Evolutionary conservation across 2,797 vertebrate genomes (phyloP).

Genomic region (Microctenopoma steveboyesi): DNA sequence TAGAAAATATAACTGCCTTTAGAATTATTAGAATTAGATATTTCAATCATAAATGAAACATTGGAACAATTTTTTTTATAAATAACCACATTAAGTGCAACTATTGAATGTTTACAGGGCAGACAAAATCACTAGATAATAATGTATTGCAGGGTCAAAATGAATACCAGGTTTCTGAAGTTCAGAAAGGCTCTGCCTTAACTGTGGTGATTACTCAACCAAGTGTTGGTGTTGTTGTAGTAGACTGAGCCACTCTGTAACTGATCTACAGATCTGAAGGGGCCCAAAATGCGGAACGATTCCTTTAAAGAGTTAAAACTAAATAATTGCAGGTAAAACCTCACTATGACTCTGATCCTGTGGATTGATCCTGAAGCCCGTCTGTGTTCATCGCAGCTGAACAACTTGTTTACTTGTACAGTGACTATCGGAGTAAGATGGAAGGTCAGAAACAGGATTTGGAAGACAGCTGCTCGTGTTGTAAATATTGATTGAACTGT

Average conservation of each 20-base stretch:
- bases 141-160: background rate
- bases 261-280: background rate
- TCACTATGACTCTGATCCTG: background rate
- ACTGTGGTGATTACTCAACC: background rate
- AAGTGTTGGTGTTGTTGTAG: too few species aligned
- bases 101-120: background rate
- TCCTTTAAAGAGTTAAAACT: constrained; percentile 2
- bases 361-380: background rate
- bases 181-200: background rate
- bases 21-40: accelerated
- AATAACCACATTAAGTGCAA: background rate
- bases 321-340: background rate
- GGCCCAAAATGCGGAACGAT: background rate
- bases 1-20: background rate
- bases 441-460: constrained; percentile 67
- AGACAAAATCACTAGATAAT: constrained; percentile 1
- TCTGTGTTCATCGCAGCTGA: constrained; percentile 14
- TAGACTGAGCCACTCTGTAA: background rate
- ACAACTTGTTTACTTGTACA: constrained; percentile 45
- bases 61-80: background rate
- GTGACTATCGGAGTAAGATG: constrained; percentile 34
- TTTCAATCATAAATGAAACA: background rate
- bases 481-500: constrained; percentile 72
- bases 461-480: constrained; percentile 60
- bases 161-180: background rate